Percentiles rank a stretch among this genome's conserved stretches.
Evolutionary conservation across 2,797 vertebrate genomes (phyloP).

Genomic region (Phoxinus dragarum): DNA sequence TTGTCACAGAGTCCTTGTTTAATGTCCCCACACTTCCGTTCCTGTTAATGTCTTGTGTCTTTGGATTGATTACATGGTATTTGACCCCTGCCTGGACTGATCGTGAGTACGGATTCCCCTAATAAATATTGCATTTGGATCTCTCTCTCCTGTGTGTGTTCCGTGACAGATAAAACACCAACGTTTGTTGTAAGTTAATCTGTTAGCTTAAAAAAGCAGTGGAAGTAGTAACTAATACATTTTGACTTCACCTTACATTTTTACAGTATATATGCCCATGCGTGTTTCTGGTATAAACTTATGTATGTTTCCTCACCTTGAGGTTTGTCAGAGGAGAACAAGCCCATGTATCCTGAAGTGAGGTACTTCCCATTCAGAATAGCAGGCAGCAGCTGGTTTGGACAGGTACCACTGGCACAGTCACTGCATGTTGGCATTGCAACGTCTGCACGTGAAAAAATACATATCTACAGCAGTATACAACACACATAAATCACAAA

Average conservation of each 20-base stretch:
- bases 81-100: no score
- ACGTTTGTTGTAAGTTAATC: not conserved
- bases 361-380: conserved; percentile 74
- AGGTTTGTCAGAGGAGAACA: conserved; percentile 70
- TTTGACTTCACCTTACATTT: not conserved
- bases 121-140: no score
- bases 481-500: conserved; percentile 64
- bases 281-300: not conserved
- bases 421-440: conserved; percentile 74
- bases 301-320: conserved; percentile 62
- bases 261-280: conserved; percentile 5
- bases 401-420: conserved; percentile 72
- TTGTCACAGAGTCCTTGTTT: no score
- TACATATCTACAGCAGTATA: not conserved
- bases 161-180: not conserved
- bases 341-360: conserved; percentile 80
- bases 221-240: not conserved
- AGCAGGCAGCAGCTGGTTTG: conserved; percentile 68
- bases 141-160: no score
- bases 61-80: no score
- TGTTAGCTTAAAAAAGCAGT: not conserved
- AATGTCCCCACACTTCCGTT: no score
- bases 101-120: no score
- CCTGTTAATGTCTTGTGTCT: no score
- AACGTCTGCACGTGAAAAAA: conserved; percentile 61